Conservation (phyloP, 2,113 vertebrate genomes). For the Deroptyus accipitrinus region DNA sequence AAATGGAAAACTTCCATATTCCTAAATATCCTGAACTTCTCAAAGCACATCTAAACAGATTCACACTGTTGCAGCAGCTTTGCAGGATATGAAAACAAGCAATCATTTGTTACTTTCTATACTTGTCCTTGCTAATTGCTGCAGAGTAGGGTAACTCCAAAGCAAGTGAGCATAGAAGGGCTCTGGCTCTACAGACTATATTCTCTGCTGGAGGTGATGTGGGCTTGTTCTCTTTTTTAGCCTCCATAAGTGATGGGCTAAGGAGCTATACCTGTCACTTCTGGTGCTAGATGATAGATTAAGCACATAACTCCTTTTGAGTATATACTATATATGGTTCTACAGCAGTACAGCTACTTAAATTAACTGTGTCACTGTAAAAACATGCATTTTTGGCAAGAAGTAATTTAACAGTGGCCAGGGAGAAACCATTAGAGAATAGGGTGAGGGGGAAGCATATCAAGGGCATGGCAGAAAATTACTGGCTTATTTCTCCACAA, state of each 20-base stretch:
- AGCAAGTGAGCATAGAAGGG: background rate
- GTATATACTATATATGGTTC: background rate
- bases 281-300: background rate
- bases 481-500: background rate
- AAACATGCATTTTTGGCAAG: background rate
- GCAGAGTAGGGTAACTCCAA: background rate
- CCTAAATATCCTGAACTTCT: background rate
- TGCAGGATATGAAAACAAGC: background rate
- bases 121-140: background rate
- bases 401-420: background rate
- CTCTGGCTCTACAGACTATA: no score
- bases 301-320: background rate
- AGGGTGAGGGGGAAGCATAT: background rate
- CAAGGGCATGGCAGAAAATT: background rate
- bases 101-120: background rate
- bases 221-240: background rate
- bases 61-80: background rate
- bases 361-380: background rate
- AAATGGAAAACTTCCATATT: background rate
- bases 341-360: background rate
- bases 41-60: background rate
- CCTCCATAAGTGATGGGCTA: background rate
- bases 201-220: background rate
- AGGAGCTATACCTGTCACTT: background rate
- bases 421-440: background rate